These are phyloP conservation scores for Sycophila sp. DNA, from an alignment of 1,140 invertebrate genomes.

Conservation along the genomic window DNA sequence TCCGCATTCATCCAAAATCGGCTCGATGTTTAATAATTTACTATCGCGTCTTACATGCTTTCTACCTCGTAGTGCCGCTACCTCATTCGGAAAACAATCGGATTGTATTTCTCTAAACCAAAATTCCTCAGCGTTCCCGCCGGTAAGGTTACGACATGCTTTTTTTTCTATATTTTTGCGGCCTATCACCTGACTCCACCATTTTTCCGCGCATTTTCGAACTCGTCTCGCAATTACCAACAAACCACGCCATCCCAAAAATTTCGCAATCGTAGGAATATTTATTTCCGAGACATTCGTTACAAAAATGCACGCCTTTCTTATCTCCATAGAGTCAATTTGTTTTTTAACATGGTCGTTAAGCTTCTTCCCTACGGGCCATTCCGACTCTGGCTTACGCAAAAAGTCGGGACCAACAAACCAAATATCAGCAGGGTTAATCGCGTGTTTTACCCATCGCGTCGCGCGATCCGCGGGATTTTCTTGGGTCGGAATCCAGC, in stretches of 20 bases:
- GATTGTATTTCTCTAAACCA: too few relatives aligned
- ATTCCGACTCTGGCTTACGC: background rate
- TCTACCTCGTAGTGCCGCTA: too few relatives aligned
- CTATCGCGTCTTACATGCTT: too few relatives aligned
- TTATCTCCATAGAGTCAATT: background rate
- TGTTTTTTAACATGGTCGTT: background rate
- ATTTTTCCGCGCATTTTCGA: background rate
- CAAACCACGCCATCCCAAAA: conserved; percentile 23
- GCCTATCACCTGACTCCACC: too few relatives aligned
- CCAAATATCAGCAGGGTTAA: background rate
- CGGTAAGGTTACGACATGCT: too few relatives aligned
- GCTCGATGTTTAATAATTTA: too few relatives aligned
- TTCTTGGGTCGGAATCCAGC: background rate
- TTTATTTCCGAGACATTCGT: conserved; percentile 43
- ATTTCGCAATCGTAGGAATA: conserved; percentile 38
- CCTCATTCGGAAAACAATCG: too few relatives aligned
- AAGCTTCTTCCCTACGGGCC: background rate
- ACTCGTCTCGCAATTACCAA: background rate
- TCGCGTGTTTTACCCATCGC: background rate
- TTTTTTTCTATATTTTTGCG: too few relatives aligned
- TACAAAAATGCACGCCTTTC: background rate
- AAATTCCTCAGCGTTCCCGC: too few relatives aligned
- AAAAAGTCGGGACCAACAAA: background rate
- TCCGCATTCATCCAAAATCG: too few relatives aligned
- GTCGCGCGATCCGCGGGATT: background rate